A percentile compares a stretch with the other conserved stretches of the same genome.
These are phyloP conservation scores for Acromyrmex echinatior DNA, from an alignment of 1,140 invertebrate genomes.

Conservation along the genomic window DNA sequence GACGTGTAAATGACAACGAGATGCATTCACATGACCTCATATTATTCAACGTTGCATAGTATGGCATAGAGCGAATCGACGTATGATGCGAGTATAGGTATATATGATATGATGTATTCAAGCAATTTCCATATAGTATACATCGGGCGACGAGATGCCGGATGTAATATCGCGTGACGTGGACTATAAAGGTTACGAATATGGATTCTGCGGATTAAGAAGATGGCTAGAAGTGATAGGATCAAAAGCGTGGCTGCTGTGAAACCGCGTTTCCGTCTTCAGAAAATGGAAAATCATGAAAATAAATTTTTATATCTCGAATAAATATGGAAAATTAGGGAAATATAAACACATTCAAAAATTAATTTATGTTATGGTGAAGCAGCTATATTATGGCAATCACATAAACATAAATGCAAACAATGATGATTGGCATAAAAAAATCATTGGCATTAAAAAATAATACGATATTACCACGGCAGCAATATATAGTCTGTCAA, in stretches of 20 bases:
- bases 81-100: constrained; percentile 31
- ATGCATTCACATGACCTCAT: constrained; percentile 35
- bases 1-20: constrained; percentile 32
- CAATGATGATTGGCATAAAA: neutral
- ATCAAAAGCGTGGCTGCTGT: neutral
- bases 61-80: constrained; percentile 9
- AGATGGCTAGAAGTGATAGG: constrained; percentile 14
- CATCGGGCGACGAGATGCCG: constrained; percentile 35
- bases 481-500: neutral
- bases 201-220: constrained; percentile 49
- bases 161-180: constrained; percentile 56
- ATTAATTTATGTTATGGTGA: neutral
- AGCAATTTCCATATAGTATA: constrained; percentile 46
- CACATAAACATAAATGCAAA: neutral
- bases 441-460: neutral
- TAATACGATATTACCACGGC: neutral
- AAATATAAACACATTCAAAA: neutral
- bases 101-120: constrained; percentile 44
- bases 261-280: neutral
- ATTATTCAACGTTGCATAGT: constrained; percentile 30
- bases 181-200: constrained; percentile 30
- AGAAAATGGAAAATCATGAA: neutral
- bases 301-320: neutral
- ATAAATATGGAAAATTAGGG: neutral
- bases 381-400: neutral